Evolutionary conservation across 2,888 invertebrate species (phyloP), one percentile per base, ranked within the genome.

Genomic region (Melitaea athalia): DNA sequence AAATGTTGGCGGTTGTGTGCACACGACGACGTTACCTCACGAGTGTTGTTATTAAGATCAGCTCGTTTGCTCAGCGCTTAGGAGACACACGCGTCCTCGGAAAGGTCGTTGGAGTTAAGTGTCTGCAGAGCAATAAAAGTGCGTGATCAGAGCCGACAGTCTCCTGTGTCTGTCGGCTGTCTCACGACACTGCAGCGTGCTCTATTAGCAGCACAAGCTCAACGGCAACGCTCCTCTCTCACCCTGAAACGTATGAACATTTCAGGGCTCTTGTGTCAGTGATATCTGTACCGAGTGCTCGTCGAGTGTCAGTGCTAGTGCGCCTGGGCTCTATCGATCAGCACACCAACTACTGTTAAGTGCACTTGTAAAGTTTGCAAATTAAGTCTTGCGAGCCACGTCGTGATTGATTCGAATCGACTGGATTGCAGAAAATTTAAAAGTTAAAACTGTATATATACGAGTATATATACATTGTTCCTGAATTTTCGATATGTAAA

Each of bases 31-130:
- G 38, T 38, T 38, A 38, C 38, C 24, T 24, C 24, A 3, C 24
- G 24, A 38, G 43, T 53, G 24, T 52, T 63, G 17, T 38, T 38
- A 42, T 10, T 50, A 8, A 42, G 42, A 38, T 59, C 49, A 42
- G 8, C 14, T 45, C 17, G 50, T 64, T 64, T 59, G 59, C 33
- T 8, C 42, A 64, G 50, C 12, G 50, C 59, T 64, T 59, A 59
- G 64, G 64, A 64, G 59, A 64, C 42, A 59, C 50, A 64, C 43
- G n/a, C 31, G 6, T 24, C 33, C 50, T 55, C 12, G n/a, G 14
- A 55, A 33, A 53, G 31, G 33, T 53, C 14, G 31, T 5, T 33
- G 5, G 5, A 55, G 14, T 57, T 59, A 33, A 33, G 42, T 17
- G 33, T 24, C 38, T 55, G 14, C 33, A 42, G 57, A 42, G 38